Evolutionary conservation across 1,140 invertebrate species (phyloP).

Genomic region (Drosophila baimaii): DNA sequence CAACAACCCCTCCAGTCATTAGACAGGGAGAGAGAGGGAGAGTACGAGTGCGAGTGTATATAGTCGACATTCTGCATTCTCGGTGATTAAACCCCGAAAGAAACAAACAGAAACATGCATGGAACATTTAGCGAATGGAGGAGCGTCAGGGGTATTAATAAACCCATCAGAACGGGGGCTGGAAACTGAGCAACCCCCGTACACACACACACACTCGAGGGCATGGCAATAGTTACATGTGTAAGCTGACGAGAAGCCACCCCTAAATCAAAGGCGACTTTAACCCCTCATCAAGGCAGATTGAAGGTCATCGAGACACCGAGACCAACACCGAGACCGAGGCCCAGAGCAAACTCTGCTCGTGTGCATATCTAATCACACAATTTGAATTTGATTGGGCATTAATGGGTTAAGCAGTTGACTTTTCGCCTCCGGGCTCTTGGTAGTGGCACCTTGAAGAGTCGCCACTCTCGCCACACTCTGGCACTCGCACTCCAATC

Average conservation of each 20-base stretch:
- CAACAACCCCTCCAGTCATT: conserved; percentile 51
- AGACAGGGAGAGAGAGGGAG: conserved; percentile 13
- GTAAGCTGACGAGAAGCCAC: conserved; percentile 64
- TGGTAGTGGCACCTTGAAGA: conserved; percentile 64
- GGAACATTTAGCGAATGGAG: conserved; percentile 67
- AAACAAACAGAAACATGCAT: conserved; percentile 64
- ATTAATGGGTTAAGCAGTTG: conserved; percentile 77
- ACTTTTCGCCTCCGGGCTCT: conserved; percentile 49
- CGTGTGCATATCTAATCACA: conserved; percentile 68
- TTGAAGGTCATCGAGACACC: conserved; percentile 60
- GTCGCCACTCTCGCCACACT: conserved; percentile 23
- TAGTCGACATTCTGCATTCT: conserved; percentile 30
- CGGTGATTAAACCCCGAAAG: conserved; percentile 64
- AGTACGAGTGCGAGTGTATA: conserved; percentile 25
- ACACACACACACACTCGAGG: conserved; percentile 49
- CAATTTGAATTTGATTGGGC: conserved; percentile 74
- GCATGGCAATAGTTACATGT: conserved; percentile 68
- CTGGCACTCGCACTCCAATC: conserved; percentile 12
- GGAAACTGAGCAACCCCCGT: conserved; percentile 62
- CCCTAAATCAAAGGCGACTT: conserved; percentile 45
- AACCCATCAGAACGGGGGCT: conserved; percentile 71
- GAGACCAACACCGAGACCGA: background rate
- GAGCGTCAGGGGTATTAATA: conserved; percentile 66
- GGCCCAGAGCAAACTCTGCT: conserved; percentile 11
- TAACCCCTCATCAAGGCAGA: conserved; percentile 48